Conservation (phyloP, 2,797 vertebrate species). For the Acanthis flammea region DNA sequence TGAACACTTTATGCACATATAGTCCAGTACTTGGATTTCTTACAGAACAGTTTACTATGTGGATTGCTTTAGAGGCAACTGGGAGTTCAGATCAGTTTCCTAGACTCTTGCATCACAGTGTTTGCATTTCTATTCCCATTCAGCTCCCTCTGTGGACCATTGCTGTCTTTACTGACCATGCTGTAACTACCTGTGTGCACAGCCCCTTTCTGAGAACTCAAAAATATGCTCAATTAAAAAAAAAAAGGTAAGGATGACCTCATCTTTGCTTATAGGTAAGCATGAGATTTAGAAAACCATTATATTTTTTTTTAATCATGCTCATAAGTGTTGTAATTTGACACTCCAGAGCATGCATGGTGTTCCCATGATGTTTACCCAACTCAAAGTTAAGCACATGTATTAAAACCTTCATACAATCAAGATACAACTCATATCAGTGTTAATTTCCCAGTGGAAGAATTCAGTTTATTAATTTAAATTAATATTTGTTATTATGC, state of each 20-base stretch:
- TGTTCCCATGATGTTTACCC: neutral
- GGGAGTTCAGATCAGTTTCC: neutral
- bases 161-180: neutral
- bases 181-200: neutral
- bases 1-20: neutral
- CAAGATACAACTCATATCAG: neutral
- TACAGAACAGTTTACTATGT: neutral
- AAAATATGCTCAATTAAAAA: neutral
- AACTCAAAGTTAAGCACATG: neutral
- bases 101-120: accelerated
- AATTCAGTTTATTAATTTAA: neutral
- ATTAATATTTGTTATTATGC: neutral
- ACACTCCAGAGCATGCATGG: neutral
- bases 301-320: neutral
- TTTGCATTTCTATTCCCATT: neutral
- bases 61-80: neutral
- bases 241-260: neutral
- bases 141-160: no score
- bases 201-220: neutral
- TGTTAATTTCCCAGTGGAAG: neutral
- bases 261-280: neutral
- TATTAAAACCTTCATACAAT: neutral
- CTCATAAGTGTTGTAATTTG: neutral
- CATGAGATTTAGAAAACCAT: neutral
- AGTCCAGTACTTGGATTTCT: neutral